Percentiles rank a stretch among this genome's conserved stretches.
Conservation (phyloP, 2,888 invertebrate genomes). For the Lutraria lutraria region DNA sequence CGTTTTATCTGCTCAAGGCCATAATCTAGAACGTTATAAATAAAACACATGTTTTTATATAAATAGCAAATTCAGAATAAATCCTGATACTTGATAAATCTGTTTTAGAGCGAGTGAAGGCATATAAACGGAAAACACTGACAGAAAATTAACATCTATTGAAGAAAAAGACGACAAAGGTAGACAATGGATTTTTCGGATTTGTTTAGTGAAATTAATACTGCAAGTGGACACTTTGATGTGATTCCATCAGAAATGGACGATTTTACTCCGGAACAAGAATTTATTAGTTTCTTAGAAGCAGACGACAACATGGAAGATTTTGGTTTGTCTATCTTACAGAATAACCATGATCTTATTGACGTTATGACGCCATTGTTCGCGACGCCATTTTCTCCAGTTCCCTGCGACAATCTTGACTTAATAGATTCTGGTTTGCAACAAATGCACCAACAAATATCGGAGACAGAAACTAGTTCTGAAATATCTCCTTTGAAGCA, state of each 20-base stretch:
- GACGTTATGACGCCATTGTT: slow-evolving; percentile 49
- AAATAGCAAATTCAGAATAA: not conserved
- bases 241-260: not conserved
- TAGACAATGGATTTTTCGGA: slow-evolving; percentile 29
- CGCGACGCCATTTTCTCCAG: slow-evolving; percentile 43
- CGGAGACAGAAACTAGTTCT: not conserved
- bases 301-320: slow-evolving; percentile 35
- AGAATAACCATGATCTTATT: slow-evolving; percentile 49
- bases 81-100: not conserved
- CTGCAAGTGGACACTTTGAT: not conserved
- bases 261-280: slow-evolving; percentile 31
- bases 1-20: not conserved
- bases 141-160: not conserved
- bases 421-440: slow-evolving; percentile 26
- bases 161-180: not conserved
- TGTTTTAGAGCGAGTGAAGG: not conserved
- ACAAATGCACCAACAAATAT: slow-evolving; percentile 24
- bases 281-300: slow-evolving; percentile 37
- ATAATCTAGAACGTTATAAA: not conserved
- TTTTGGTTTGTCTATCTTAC: slow-evolving; percentile 41
- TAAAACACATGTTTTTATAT: not conserved
- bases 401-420: slow-evolving; percentile 46
- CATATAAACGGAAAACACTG: not conserved
- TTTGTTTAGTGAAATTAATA: slow-evolving; percentile 17
- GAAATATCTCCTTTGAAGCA: slow-evolving; percentile 36